Percentiles rank a stretch among this genome's conserved stretches.
phyloP scores from a whole-genome alignment of 2,113 vertebrate species.

The Petrocephalus microphthalmus region DNA sequence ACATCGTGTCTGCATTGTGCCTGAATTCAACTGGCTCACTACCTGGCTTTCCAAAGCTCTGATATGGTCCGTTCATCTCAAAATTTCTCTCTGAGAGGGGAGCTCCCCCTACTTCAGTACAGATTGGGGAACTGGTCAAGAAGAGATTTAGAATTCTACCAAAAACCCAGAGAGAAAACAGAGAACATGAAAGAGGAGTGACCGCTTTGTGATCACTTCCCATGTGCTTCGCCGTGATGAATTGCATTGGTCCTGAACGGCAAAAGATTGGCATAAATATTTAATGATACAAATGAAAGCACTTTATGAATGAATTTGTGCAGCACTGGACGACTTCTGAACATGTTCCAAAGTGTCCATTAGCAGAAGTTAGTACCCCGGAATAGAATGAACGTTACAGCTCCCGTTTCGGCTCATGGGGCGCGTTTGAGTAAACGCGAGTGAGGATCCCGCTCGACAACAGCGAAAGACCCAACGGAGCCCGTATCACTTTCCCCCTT shows the following conservation, averaged over 20 bases:
- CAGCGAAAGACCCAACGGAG: not conserved
- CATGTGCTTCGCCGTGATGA: not conserved
- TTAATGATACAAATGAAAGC: conserved; percentile 17
- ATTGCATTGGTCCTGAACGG: not conserved
- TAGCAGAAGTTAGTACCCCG: not conserved
- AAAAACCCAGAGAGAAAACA: not conserved
- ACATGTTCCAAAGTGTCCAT: not conserved
- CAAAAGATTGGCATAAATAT: conserved; percentile 1
- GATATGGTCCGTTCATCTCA: not conserved
- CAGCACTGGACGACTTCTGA: not conserved
- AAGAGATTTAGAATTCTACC: not conserved
- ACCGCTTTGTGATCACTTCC: not conserved
- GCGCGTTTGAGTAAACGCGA: not conserved
- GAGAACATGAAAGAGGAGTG: not conserved
- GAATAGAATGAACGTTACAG: not conserved
- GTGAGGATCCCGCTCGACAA: not conserved
- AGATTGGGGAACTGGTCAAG: not conserved
- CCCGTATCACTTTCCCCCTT: not conserved
- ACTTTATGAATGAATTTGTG: conserved; percentile 16
- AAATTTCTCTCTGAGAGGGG: not conserved
- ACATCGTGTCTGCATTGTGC: not conserved
- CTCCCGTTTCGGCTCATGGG: not conserved
- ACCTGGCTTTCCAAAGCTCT: not conserved
- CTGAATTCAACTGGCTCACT: too few relatives aligned
- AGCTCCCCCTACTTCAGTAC: not conserved